These are phyloP conservation scores for Platalea minor DNA, from an alignment of 2,797 vertebrate genomes.

Conservation along the genomic window DNA sequence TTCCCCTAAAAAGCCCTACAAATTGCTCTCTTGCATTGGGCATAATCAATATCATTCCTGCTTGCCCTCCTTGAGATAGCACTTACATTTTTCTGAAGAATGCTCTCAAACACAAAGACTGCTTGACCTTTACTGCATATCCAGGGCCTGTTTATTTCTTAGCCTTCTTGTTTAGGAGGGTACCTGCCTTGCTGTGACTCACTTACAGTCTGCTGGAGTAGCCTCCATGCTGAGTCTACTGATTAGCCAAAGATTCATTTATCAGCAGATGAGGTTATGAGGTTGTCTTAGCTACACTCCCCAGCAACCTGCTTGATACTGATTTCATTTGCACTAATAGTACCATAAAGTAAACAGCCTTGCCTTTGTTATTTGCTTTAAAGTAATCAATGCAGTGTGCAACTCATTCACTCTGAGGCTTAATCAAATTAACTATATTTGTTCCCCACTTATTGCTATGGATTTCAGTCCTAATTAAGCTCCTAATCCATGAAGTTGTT, in stretches of 20 bases:
- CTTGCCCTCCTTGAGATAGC: background rate
- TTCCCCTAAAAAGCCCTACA: background rate
- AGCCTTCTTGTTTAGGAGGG: background rate
- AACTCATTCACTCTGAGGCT: constrained; percentile 53
- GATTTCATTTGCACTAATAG: constrained; percentile 62
- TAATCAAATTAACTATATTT: constrained; percentile 72
- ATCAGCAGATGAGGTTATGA: constrained; percentile 55
- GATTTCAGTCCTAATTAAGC: constrained; percentile 68
- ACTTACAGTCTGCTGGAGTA: background rate
- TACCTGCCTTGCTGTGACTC: constrained; percentile 33
- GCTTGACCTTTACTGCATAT: background rate
- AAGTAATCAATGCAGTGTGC: constrained; percentile 63
- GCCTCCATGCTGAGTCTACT: constrained; percentile 44
- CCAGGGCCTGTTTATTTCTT: background rate
- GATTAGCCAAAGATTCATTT: constrained; percentile 60
- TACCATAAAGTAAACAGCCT: constrained; percentile 58
- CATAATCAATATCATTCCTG: background rate
- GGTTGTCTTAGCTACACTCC: constrained; percentile 50
- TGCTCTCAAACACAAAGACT: background rate
- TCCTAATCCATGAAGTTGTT: constrained; percentile 56
- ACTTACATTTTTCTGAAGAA: background rate
- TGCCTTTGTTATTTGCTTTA: constrained; percentile 63
- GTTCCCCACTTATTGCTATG: constrained; percentile 60
- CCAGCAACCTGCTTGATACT: constrained; percentile 53
- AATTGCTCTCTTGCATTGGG: background rate